These are phyloP conservation scores for Patiria pectinifera DNA, from an alignment of 53 echinoderm and acorn worm species.

Conservation along the genomic window DNA sequence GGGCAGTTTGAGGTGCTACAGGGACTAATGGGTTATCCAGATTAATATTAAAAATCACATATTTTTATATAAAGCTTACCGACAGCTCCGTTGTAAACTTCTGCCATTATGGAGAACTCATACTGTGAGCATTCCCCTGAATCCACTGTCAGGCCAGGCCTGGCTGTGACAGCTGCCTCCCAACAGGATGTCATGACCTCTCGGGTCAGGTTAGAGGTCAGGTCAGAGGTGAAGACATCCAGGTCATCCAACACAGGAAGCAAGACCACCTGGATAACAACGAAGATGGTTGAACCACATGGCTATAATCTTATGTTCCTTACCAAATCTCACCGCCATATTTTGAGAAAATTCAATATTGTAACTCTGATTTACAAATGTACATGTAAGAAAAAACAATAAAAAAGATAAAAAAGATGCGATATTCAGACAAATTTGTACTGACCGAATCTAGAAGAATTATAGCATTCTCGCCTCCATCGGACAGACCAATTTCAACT, in stretches of 20 bases:
- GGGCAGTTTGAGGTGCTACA: too few species aligned
- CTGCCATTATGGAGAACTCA: constrained; percentile 89
- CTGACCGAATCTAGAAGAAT: constrained; percentile 82
- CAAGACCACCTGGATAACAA: constrained; percentile 71
- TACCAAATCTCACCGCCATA: too few species aligned
- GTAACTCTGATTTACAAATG: not conserved
- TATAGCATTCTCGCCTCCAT: not conserved
- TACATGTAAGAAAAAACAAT: not conserved
- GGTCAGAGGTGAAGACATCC: constrained; percentile 56
- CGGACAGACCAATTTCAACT: constrained; percentile 40
- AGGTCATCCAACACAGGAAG: constrained; percentile 76
- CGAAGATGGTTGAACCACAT: not conserved
- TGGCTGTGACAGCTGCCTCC: constrained; percentile 55
- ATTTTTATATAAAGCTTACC: constrained; percentile 55
- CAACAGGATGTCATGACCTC: constrained; percentile 72
- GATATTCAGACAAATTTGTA: not conserved
- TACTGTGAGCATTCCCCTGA: constrained; percentile 58
- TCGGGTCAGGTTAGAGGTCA: constrained; percentile 54
- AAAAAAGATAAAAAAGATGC: not conserved
- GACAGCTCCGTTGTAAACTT: constrained; percentile 84
- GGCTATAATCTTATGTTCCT: not conserved
- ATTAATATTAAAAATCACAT: not conserved
- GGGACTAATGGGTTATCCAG: too few species aligned
- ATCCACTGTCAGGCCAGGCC: constrained; percentile 19
- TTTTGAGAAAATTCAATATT: not conserved